Base-by-base conservation (phyloP, 1,140 invertebrate genomes). In the Listronotus oregonensis region DNA sequence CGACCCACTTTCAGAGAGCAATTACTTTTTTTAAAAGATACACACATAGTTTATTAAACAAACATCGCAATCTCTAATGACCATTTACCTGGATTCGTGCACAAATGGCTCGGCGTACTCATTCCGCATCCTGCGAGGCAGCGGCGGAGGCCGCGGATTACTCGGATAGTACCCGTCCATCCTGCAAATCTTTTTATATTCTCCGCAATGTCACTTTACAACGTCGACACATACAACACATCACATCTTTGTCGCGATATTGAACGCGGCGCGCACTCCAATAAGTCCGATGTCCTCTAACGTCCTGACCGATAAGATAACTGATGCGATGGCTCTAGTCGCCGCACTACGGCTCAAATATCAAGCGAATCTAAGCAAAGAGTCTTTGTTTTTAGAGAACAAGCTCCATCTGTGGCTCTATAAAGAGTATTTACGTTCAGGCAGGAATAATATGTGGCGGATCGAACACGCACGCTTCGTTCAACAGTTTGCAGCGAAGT, bases 31-130 rank as follows among this genome's bases (percentile, higher is more conserved):
- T 59, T 43, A 64, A 46, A 57, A 66, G 14, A 54, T 61, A 57
- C 67, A 57, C 5, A 27, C 2, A 27, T 27, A 27, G 2, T 27
- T 27, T 27, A 5, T 50, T 60, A 18, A 18, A 18, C 14, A 47
- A 47, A 47, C 32, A 17, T 14, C 8, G 15, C 21, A 11, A 14
- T 47, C 43, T 46, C 14, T 17, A 52, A 10, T 9, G 31, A 52
- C 17, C 46, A 64, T 44, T 73, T 79, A 79, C 78, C 78, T 83
- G 68, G 81, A 76, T 71, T 84, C 82, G 68, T 83, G 82, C 57
- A 80, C 79, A 74, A 83, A 84, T 63, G 82, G 82, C 69, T 84
- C 82, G 18, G 82, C 82, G 72, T 84, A 84, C 64, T 83, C 83
- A 71, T 84, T 84, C 57, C 82, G 75, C 63, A 83, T 80, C 52